These are phyloP conservation scores for Rhagonycha lutea DNA, from an alignment of 2,888 invertebrate genomes.

Conservation along the genomic window DNA sequence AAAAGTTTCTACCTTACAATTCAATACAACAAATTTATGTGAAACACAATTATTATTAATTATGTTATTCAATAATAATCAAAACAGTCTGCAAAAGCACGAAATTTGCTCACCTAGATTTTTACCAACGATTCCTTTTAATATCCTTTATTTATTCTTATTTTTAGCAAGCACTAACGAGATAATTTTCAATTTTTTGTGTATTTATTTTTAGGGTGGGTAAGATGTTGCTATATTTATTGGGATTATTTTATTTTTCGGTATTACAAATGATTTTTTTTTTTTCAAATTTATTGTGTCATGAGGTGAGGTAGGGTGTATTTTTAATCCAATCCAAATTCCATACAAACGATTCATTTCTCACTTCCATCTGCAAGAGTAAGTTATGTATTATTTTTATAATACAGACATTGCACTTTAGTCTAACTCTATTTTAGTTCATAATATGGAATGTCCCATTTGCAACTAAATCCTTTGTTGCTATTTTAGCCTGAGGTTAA, in stretches of 20 bases:
- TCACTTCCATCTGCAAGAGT: not conserved
- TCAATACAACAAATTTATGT: no score
- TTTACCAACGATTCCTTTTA: not conserved
- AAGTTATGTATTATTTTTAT: not conserved
- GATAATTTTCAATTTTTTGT: not conserved
- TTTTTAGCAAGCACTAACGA: not conserved
- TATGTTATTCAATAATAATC: no score
- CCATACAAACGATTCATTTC: not conserved
- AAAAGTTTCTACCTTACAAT: no score
- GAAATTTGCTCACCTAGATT: no score
- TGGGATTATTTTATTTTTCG: not conserved
- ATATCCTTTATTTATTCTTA: not conserved
- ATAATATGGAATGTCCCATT: slow-evolving; percentile 6
- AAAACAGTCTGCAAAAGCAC: no score
- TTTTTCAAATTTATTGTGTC: not conserved
- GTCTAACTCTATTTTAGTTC: slow-evolving; percentile 12
- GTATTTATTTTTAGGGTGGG: not conserved
- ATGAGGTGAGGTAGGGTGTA: not conserved
- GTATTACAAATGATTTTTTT: not conserved
- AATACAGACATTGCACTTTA: slow-evolving; percentile 24
- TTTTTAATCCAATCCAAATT: not conserved
- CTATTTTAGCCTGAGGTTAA: not conserved
- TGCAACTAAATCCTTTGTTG: not conserved
- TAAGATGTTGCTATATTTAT: not conserved
- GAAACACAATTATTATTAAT: no score